Conservation (phyloP, 2,113 vertebrate genomes). For the Pachycephala philippinensis region DNA sequence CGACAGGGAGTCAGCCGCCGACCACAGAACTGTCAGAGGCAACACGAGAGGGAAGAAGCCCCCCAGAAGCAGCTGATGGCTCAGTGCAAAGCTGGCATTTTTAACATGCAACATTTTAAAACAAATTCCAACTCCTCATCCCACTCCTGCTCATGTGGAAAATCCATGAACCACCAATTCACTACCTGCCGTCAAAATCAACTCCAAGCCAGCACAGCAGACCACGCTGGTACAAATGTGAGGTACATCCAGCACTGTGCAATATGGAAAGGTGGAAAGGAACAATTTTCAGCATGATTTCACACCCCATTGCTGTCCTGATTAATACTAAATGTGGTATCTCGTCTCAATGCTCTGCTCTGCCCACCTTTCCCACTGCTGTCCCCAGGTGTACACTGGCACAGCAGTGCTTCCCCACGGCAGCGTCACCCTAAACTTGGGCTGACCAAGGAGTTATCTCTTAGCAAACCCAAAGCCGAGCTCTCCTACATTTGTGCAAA, state of each 20-base stretch:
- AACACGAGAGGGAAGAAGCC: not conserved
- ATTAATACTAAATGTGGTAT: not conserved
- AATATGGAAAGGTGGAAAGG: not conserved
- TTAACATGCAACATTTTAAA: not conserved
- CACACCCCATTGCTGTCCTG: not conserved
- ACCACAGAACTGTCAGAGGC: not conserved
- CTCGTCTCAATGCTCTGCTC: not conserved
- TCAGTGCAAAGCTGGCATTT: not conserved
- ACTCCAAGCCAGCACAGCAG: not conserved
- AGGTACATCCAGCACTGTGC: not conserved
- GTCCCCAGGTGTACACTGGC: rapidly evolving
- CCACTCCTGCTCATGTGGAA: not conserved
- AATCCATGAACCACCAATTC: not conserved
- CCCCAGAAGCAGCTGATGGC: not conserved
- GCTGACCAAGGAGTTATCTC: not conserved
- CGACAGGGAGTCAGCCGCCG: not conserved
- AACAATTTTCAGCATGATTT: not conserved
- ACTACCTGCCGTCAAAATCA: not conserved
- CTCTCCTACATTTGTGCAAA: not conserved
- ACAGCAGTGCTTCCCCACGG: not conserved
- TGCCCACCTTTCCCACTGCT: not conserved
- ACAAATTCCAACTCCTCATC: not conserved
- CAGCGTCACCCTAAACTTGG: not conserved
- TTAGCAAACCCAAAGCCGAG: not conserved
- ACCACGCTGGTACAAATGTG: rapidly evolving